A percentile compares a stretch with the other conserved stretches of the same genome.
Conservation (phyloP, 2,113 vertebrate genomes). For the Anthoscopus minutus region DNA sequence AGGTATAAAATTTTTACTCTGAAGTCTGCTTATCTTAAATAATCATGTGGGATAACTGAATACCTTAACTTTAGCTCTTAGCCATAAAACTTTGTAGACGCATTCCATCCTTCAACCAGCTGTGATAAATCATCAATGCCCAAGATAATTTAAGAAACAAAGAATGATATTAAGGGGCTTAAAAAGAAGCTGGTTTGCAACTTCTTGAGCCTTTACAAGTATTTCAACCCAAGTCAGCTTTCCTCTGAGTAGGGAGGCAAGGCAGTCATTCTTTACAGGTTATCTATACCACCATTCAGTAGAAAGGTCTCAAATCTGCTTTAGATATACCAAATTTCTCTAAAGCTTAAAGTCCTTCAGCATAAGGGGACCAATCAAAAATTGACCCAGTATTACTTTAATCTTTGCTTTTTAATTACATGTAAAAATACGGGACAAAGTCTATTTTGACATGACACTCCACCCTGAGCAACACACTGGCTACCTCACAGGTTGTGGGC, state of each 20-base stretch:
- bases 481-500: not conserved
- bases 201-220: not conserved
- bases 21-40: not conserved
- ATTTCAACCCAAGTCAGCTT: not conserved
- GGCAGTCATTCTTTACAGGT: not conserved
- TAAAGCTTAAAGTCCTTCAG: not conserved
- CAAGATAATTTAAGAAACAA: not conserved
- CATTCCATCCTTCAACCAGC: not conserved
- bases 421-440: not conserved
- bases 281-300: not conserved
- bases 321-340: not conserved
- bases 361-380: not conserved
- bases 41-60: not conserved
- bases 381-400: not conserved
- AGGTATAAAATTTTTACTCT: not conserved
- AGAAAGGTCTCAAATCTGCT: not conserved
- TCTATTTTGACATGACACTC: not conserved
- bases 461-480: not conserved
- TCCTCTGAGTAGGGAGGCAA: not conserved
- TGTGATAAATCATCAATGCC: not conserved
- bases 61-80: not conserved
- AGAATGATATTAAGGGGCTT: not conserved
- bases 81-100: not conserved
- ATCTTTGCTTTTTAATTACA: not conserved
- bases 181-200: not conserved